Conservation (phyloP, 2,888 invertebrate genomes). For the Malachius bipustulatus region DNA sequence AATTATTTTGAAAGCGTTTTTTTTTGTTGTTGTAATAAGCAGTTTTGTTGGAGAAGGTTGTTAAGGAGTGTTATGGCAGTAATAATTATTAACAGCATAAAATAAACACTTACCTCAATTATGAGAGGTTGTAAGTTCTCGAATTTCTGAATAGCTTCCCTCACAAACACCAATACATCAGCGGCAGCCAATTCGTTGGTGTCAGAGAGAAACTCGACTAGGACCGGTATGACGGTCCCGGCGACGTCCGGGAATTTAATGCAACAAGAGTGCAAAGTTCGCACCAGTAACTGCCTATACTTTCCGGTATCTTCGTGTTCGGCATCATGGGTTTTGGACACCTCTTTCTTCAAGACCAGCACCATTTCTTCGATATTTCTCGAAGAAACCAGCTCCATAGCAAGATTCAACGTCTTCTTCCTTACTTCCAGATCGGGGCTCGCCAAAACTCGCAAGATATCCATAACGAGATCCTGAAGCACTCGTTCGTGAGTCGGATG, state of each 20-base stretch:
- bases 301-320: conserved; percentile 88
- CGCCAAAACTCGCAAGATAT: conserved; percentile 84
- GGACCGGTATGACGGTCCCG: conserved; percentile 81
- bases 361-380: conserved; percentile 95
- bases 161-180: conserved; percentile 88
- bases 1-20: too few species aligned
- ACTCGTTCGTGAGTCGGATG: conserved; percentile 76
- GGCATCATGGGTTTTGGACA: conserved; percentile 75
- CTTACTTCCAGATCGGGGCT: conserved; percentile 88
- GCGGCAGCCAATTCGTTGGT: conserved; percentile 81
- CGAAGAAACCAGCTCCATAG: conserved; percentile 81
- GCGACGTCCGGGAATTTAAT: conserved; percentile 96
- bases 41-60: too few species aligned
- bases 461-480: conserved; percentile 88
- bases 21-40: too few species aligned
- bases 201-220: conserved; percentile 87
- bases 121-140: conserved; percentile 69
- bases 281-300: conserved; percentile 88
- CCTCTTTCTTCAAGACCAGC: conserved; percentile 82
- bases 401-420: conserved; percentile 38
- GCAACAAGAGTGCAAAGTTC: conserved; percentile 87
- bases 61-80: neutral
- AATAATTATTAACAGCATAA: conserved; percentile 1
- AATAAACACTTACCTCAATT: conserved; percentile 53
- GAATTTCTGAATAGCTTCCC: conserved; percentile 93